Percentiles rank a stretch among this genome's conserved stretches.
Evolutionary conservation across 2,113 vertebrate species (phyloP).

Genomic region (Myanophis thanlyinensis): DNA sequence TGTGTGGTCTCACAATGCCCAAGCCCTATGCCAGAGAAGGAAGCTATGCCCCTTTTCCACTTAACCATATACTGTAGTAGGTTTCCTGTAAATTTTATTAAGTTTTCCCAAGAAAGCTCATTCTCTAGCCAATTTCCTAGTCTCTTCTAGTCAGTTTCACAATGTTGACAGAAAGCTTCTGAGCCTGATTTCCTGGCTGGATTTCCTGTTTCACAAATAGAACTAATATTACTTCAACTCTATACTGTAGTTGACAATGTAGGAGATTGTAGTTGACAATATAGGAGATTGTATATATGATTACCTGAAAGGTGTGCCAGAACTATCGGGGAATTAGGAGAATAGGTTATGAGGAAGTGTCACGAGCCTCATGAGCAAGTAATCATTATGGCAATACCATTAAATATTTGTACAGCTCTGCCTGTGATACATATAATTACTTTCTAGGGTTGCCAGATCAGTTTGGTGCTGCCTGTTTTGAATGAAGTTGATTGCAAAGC

Average conservation of each 20-base stretch:
- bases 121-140: not conserved
- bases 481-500: not conserved
- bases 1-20: not conserved
- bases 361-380: not conserved
- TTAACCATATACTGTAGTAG: not conserved
- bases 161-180: not conserved
- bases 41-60: not conserved
- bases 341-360: not conserved
- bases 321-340: not conserved
- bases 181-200: not conserved
- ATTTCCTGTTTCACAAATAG: not conserved
- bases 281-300: not conserved
- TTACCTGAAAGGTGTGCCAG: not conserved
- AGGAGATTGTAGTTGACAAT: not conserved
- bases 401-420: not conserved
- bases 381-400: not conserved
- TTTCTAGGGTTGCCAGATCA: not conserved
- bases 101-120: not conserved
- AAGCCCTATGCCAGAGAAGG: not conserved
- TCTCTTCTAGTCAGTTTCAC: not conserved
- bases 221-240: not conserved
- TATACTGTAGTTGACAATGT: not conserved
- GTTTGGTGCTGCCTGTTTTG: not conserved
- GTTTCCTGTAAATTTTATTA: not conserved
- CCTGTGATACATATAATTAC: not conserved